These are phyloP conservation scores for Villa cingulata DNA, from an alignment of 2,888 invertebrate genomes.

Conservation along the genomic window DNA sequence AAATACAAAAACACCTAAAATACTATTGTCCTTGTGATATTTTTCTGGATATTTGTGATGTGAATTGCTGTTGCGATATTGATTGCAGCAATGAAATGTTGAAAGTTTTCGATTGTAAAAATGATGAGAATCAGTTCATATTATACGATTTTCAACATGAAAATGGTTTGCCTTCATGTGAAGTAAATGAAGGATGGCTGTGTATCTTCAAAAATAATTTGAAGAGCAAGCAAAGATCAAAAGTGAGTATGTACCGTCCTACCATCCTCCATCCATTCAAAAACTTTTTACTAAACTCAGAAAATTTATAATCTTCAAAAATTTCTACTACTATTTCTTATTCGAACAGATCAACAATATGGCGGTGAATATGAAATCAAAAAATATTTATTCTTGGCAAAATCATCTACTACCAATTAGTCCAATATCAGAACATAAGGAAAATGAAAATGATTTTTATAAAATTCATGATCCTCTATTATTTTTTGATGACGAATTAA, in stretches of 20 bases:
- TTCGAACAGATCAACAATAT: no score
- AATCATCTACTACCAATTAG: slow-evolving; percentile 2
- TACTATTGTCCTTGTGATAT: slow-evolving; percentile 45
- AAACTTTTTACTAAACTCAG: no score
- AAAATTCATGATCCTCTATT: slow-evolving; percentile 23
- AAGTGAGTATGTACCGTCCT: slow-evolving; percentile 4
- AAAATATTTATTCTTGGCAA: slow-evolving; percentile 11
- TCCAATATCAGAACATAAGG: neutral
- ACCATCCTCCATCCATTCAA: no score
- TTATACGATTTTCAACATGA: slow-evolving; percentile 24
- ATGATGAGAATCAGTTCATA: neutral
- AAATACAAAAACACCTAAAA: no score
- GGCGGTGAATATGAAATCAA: neutral
- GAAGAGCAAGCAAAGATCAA: slow-evolving; percentile 1
- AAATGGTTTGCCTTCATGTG: slow-evolving; percentile 29
- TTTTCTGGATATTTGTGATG: slow-evolving; percentile 46
- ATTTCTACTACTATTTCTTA: no score
- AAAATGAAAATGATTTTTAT: slow-evolving; percentile 16
- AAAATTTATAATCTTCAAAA: no score
- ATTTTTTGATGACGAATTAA: slow-evolving; percentile 19
- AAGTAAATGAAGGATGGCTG: slow-evolving; percentile 28
- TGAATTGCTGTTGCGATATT: slow-evolving; percentile 67
- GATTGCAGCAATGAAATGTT: slow-evolving; percentile 42
- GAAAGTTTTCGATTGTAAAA: slow-evolving; percentile 24
- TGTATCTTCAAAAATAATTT: slow-evolving; percentile 29